phyloP scores from a whole-genome alignment of 1,140 invertebrate genomes.

The Aradophagus sp. region DNA sequence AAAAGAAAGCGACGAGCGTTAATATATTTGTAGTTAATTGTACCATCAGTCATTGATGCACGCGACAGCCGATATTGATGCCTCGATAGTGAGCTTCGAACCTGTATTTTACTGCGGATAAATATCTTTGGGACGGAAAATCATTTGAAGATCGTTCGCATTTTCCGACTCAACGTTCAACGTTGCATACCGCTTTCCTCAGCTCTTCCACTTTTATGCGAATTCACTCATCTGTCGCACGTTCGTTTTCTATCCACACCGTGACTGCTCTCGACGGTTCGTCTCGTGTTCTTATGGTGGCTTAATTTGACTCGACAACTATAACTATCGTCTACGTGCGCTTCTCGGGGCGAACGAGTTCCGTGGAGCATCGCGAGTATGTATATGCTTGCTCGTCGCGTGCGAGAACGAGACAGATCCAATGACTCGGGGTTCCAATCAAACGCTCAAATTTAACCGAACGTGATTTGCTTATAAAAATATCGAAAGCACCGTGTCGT shows the following conservation, averaged over 20 bases:
- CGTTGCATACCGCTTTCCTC: slow-evolving; percentile 19
- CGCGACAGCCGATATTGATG: slow-evolving; percentile 53
- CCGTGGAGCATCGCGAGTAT: slow-evolving; percentile 29
- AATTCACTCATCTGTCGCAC: slow-evolving; percentile 1
- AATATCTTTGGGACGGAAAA: slow-evolving; percentile 55
- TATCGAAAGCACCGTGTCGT: slow-evolving; percentile 24
- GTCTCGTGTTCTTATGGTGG: slow-evolving; percentile 19
- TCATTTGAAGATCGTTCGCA: slow-evolving; percentile 50
- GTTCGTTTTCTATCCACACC: slow-evolving; percentile 7
- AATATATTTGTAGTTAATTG: slow-evolving; percentile 51
- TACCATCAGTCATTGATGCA: slow-evolving; percentile 58
- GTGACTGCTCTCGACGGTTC: too few relatives aligned
- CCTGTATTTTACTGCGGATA: slow-evolving; percentile 41
- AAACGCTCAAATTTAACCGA: slow-evolving; percentile 11
- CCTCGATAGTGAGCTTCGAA: slow-evolving; percentile 56
- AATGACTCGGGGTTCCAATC: slow-evolving; percentile 4
- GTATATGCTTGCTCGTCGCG: slow-evolving; percentile 12
- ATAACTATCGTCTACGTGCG: slow-evolving; percentile 50
- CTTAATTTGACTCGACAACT: slow-evolving; percentile 38
- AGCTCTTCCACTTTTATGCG: slow-evolving; percentile 4
- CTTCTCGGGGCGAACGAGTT: slow-evolving; percentile 30
- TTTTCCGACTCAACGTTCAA: slow-evolving; percentile 47
- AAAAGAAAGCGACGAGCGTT: slow-evolving; percentile 59
- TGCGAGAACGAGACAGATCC: slow-evolving; percentile 30
- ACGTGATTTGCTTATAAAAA: slow-evolving; percentile 37